Conservation (phyloP, 2,797 vertebrate genomes). For the Chromobotia macracanthus region DNA sequence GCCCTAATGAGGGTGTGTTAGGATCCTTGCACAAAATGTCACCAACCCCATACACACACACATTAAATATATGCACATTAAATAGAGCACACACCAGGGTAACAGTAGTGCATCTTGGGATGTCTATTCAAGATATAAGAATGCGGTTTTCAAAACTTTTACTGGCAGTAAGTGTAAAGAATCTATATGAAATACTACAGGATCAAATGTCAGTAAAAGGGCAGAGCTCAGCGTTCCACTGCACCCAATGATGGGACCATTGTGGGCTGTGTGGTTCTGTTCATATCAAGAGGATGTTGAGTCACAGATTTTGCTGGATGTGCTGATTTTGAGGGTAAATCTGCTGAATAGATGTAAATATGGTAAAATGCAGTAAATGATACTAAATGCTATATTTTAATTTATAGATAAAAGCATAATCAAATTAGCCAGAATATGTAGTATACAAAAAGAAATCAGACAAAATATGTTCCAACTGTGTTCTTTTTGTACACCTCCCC, state of each 20-base stretch:
- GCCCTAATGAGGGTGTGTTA: constrained; percentile 79
- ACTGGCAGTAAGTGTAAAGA: constrained; percentile 2
- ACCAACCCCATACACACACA: constrained; percentile 60
- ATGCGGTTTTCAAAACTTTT: not conserved
- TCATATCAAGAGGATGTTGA: constrained; percentile 41
- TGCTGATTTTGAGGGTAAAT: too few relatives aligned
- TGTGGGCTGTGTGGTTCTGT: not conserved
- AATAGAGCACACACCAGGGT: constrained; percentile 28
- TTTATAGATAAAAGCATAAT: not conserved
- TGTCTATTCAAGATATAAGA: constrained; percentile 11
- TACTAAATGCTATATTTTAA: not conserved
- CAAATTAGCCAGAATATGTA: not conserved
- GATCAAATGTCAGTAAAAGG: constrained; percentile 18
- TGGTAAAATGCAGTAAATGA: not conserved
- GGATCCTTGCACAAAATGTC: constrained; percentile 62
- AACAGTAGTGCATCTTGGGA: not conserved
- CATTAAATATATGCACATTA: constrained; percentile 25
- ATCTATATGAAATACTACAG: not conserved
- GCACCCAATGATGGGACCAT: constrained; percentile 12
- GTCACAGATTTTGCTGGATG: constrained; percentile 2
- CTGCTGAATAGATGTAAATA: not conserved
- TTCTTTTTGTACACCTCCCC: too few relatives aligned
- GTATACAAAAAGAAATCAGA: too few relatives aligned
- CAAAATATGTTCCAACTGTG: not conserved
- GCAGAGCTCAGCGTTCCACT: constrained; percentile 2